phyloP scores from a whole-genome alignment of 2,888 invertebrate genomes.

The Apocheima hispidaria region DNA sequence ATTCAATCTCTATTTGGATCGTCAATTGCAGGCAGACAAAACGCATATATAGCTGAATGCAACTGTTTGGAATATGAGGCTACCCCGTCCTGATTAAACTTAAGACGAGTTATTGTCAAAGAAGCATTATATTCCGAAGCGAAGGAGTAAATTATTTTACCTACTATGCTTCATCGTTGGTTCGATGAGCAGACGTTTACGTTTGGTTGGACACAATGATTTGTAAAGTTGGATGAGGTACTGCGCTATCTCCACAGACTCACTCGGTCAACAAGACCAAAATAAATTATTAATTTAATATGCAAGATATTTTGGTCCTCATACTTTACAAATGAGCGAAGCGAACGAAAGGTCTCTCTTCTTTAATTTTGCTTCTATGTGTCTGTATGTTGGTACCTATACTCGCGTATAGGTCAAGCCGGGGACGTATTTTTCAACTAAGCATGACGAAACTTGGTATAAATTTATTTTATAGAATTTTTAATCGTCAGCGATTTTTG shows the following conservation, averaged over 20 bases:
- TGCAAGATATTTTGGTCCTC: too few relatives aligned
- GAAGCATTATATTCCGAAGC: constrained; percentile 43
- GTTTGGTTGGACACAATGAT: constrained; percentile 41
- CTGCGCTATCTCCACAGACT: constrained; percentile 3
- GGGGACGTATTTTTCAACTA: too few relatives aligned
- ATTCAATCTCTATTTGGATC: constrained; percentile 51
- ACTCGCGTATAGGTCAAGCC: too few relatives aligned
- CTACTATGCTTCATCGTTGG: constrained; percentile 65
- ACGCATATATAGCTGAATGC: constrained; percentile 21
- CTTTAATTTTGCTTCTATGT: too few relatives aligned
- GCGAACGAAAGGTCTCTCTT: too few relatives aligned
- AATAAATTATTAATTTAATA: too few relatives aligned
- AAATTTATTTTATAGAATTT: too few relatives aligned
- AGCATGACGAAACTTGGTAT: too few relatives aligned
- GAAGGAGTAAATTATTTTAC: constrained; percentile 62
- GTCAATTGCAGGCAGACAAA: constrained; percentile 43
- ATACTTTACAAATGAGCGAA: too few relatives aligned
- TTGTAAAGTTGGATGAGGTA: constrained; percentile 35
- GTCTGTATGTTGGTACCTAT: too few relatives aligned
- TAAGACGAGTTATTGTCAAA: constrained; percentile 47
- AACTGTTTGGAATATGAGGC: constrained; percentile 7
- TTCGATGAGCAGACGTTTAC: constrained; percentile 55
- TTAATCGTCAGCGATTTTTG: too few relatives aligned
- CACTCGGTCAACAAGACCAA: too few relatives aligned
- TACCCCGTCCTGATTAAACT: constrained; percentile 32